These are phyloP conservation scores for Neoaliturus tenellus DNA, from an alignment of 2,888 invertebrate genomes.

Conservation along the genomic window DNA sequence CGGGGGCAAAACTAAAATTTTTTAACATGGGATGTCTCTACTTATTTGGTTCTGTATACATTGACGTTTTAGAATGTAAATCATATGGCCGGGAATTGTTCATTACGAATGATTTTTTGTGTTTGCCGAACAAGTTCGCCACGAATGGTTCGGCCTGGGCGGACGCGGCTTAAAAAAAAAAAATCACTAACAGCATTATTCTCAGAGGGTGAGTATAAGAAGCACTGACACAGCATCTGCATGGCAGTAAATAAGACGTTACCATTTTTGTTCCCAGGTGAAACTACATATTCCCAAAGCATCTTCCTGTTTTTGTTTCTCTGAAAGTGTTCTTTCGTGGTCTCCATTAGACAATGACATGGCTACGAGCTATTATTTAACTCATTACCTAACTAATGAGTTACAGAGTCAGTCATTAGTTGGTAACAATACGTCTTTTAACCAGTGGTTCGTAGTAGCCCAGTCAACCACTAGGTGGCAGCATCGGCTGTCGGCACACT, in stretches of 20 bases:
- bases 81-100: no score
- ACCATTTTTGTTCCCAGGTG: background rate
- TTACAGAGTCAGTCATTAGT: background rate
- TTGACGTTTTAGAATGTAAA: no score
- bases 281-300: background rate
- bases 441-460: background rate
- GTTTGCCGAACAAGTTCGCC: no score
- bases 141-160: no score
- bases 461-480: background rate
- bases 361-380: background rate
- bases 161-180: no score
- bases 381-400: constrained; percentile 5
- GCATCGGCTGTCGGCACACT: background rate
- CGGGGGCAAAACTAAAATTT: no score
- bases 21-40: no score
- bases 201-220: no score
- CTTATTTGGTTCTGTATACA: no score
- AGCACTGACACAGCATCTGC: no score
- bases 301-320: background rate
- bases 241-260: background rate
- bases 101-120: no score
- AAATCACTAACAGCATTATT: no score
- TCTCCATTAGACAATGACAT: background rate
- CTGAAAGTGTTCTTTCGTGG: background rate
- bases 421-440: background rate